A percentile compares a stretch with the other conserved stretches of the same genome.
phyloP scores from a whole-genome alignment of 2,888 invertebrate species.

The Drosophila putrida region DNA sequence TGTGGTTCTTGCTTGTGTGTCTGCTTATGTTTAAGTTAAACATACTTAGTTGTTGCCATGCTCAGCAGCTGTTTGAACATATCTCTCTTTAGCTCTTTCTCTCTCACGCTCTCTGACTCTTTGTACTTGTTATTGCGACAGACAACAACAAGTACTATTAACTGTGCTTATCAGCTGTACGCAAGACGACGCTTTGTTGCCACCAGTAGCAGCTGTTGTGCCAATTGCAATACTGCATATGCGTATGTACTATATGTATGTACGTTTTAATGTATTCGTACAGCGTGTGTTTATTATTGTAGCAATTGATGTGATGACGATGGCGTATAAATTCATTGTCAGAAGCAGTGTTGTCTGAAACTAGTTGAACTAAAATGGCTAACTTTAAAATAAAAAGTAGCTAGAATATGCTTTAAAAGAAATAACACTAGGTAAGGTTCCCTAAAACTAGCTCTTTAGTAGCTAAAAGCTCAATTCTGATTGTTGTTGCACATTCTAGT shows the following conservation, averaged over 20 bases:
- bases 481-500: conserved; percentile 23
- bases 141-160: conserved; percentile 34
- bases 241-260: neutral
- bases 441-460: too few relatives aligned
- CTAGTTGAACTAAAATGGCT: too few relatives aligned
- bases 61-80: conserved; percentile 49
- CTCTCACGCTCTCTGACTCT: conserved; percentile 1
- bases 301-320: conserved; percentile 26
- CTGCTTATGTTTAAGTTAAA: neutral
- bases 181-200: conserved; percentile 24
- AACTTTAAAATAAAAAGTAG: too few relatives aligned
- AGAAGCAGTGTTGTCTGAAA: neutral
- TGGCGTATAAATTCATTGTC: conserved; percentile 32
- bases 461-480: too few relatives aligned
- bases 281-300: neutral
- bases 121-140: conserved; percentile 17
- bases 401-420: too few relatives aligned
- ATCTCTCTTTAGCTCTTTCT: conserved; percentile 8
- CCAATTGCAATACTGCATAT: conserved; percentile 22
- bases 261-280: neutral
- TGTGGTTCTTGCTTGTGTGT: conserved; percentile 37
- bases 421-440: too few relatives aligned
- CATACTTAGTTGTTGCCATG: conserved; percentile 37
- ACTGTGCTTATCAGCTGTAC: conserved; percentile 77
- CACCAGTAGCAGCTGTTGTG: conserved; percentile 60